Conservation (phyloP, 2,888 invertebrate genomes). For the Heliconius cydno region DNA sequence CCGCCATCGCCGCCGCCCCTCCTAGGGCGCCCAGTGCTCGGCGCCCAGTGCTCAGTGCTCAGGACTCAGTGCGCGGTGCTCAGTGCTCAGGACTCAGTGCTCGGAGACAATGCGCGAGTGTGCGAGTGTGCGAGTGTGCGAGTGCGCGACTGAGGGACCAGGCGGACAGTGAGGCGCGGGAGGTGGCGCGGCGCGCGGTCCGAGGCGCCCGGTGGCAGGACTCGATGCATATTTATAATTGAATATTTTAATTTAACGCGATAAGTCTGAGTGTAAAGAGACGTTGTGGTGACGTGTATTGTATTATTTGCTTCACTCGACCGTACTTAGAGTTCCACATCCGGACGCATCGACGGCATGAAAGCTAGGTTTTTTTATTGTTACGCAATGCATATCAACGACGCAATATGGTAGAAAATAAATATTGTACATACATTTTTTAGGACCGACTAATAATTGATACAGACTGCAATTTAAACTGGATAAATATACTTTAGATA, state of each 20-base stretch:
- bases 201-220: constrained; percentile 55
- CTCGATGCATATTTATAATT: constrained; percentile 79
- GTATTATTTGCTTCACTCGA: constrained; percentile 79
- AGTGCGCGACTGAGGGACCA: constrained; percentile 29
- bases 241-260: constrained; percentile 82
- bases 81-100: constrained; percentile 5
- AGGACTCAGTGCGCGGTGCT: constrained; percentile 4
- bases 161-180: constrained; percentile 10
- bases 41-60: not conserved
- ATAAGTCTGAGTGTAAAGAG: constrained; percentile 82
- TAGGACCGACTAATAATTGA: constrained; percentile 77
- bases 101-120: constrained; percentile 21
- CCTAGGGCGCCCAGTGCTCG: constrained; percentile 27
- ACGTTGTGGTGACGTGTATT: constrained; percentile 75
- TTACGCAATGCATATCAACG: constrained; percentile 84
- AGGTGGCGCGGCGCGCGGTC: constrained; percentile 35
- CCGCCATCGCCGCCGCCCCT: constrained; percentile 26
- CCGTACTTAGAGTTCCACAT: constrained; percentile 74
- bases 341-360: constrained; percentile 74
- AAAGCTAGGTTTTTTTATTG: constrained; percentile 83
- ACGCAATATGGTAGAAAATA: constrained; percentile 84
- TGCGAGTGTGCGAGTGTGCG: constrained; percentile 28
- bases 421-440: constrained; percentile 81
- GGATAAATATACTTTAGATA: constrained; percentile 80
- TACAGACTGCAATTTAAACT: constrained; percentile 80